Base-by-base conservation (phyloP, 1,140 invertebrate species). In the Euglossa dilemma region DNA sequence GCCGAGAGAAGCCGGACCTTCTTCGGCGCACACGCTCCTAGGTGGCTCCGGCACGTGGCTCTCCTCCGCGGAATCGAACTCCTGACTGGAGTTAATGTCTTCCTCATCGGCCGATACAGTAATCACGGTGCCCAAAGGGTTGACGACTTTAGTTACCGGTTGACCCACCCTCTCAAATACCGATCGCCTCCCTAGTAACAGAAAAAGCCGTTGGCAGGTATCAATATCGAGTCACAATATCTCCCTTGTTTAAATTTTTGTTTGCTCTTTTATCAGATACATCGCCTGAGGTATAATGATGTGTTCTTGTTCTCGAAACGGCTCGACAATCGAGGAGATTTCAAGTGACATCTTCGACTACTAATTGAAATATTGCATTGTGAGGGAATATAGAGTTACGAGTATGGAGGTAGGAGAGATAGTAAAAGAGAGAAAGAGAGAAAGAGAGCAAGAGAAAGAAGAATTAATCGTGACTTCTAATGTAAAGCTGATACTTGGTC, bases 161-260 rank as follows among this genome's bases (percentile, higher is more conserved):
- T 94, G 93, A 92, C 93, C 93, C 94, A 94, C 92, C 95, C 94
- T 95, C 94, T 94, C 95, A 95, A 94, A 94, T 93, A 94, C 93
- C 93, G 93, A 93, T 93, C 94, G 93, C 95, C 95, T 96, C 96
- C 96, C 96, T 95, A 95, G 94, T 95, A 96, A 95, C 96, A 96
- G 96, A 96, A 95, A 95, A 95, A 96, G 96, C 96, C 96, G 96
- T 96, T 96, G 96, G 96, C 96, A 96, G 96, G 96, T 96, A 95
- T 95, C 93, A 94, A 91, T 91, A 91, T 88, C 86, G 81, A 88
- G 74, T 70, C 25, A 64, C 63, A 67, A 79, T 71, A 70, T 87
- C 72, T 87, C 72, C 36, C 45, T 76, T 72, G 18, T 72, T 86
- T 72, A 50, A 56, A 12, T 74, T 45, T 59, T 7, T 69, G 23